Conservation (phyloP, 2,797 vertebrate genomes). For the Macroramphosus scolopax region DNA sequence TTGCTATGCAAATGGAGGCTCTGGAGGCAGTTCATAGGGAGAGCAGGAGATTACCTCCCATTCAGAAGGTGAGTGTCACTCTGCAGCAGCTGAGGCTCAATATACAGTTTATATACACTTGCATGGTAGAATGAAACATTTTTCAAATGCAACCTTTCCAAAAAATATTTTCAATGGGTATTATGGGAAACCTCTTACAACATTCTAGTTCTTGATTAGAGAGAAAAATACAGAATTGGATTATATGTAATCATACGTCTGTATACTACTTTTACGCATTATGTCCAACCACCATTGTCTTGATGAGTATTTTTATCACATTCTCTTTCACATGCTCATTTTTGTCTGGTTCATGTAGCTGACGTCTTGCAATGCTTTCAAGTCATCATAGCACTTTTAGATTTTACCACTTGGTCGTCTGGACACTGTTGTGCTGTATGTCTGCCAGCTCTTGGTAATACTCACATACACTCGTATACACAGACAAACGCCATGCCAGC, state of each 20-base stretch:
- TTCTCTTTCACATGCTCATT: neutral
- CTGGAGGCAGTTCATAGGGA: slow-evolving; percentile 95
- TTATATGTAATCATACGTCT: no score
- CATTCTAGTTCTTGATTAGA: no score
- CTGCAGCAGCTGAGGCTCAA: neutral
- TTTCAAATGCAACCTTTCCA: no score
- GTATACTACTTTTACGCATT: no score
- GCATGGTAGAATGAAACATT: neutral
- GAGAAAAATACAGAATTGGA: no score
- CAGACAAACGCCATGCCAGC: slow-evolving; percentile 51
- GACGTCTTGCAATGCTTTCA: slow-evolving; percentile 23
- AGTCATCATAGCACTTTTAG: slow-evolving; percentile 17
- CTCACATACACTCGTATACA: slow-evolving; percentile 37
- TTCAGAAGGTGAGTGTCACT: slow-evolving; percentile 90
- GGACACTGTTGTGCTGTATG: slow-evolving; percentile 21
- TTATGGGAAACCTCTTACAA: no score
- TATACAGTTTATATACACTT: neutral
- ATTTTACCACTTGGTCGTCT: slow-evolving; percentile 48
- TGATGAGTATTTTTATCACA: no score
- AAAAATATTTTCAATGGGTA: no score
- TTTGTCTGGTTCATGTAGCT: slow-evolving; percentile 22
- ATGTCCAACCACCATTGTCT: no score
- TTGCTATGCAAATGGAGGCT: slow-evolving; percentile 98
- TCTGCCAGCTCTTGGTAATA: slow-evolving; percentile 50
- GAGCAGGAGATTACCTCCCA: slow-evolving; percentile 94